Conservation (phyloP, 37 sponge, comb jelly and placozoan species). For the Ephydatia muelleri region DNA sequence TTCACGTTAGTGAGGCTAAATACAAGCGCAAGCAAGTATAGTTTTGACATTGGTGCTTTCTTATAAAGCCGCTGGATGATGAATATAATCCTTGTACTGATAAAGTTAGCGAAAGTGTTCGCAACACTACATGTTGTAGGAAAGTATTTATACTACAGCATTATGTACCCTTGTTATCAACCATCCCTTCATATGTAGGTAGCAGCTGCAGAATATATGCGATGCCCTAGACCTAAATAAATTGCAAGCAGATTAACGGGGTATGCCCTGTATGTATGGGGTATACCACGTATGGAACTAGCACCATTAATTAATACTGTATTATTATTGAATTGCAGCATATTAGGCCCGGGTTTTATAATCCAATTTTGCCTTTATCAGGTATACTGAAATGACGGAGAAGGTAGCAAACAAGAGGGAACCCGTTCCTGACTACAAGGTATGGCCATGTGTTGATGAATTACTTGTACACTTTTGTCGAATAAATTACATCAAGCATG, state of each 20-base stretch:
- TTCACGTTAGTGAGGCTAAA: too few species aligned
- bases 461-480: not conserved
- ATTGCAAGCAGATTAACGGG: not conserved
- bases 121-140: slow-evolving; percentile 1
- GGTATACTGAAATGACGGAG: not conserved
- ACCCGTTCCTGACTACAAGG: slow-evolving; percentile 1
- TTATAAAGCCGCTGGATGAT: not conserved
- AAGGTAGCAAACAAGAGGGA: slow-evolving; percentile 1
- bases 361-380: slow-evolving; percentile 1
- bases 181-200: not conserved
- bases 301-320: slow-evolving; percentile 1
- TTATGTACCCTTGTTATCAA: slow-evolving; percentile 1
- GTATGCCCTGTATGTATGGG: too few species aligned
- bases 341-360: not conserved
- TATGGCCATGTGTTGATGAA: not conserved
- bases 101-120: not conserved
- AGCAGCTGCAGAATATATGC: not conserved
- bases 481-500: slow-evolving; percentile 1
- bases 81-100: not conserved
- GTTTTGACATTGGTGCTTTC: not conserved
- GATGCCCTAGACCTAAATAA: not conserved
- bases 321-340: slow-evolving; percentile 1
- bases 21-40: too few species aligned
- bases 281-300: not conserved
- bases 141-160: not conserved